Base-by-base conservation (phyloP, 2,888 invertebrate genomes). In the Pristionchus entomophagus region DNA sequence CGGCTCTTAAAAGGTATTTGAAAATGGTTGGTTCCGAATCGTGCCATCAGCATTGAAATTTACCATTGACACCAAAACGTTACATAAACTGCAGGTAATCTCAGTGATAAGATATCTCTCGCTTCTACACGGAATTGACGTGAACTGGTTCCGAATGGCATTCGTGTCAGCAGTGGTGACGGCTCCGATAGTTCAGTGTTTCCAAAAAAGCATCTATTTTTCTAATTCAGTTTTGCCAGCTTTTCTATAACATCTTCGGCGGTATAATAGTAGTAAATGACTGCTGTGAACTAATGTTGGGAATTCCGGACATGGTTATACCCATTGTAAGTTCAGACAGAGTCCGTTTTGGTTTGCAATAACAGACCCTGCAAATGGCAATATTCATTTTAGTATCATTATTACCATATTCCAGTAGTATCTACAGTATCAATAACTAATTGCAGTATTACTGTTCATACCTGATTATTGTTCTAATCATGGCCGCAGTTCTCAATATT, bases 41-140 rank as follows among this genome's bases (percentile, higher is more conserved):
- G n/a, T n/a, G n/a, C n/a, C n/a, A n/a, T n/a, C n/a, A n/a, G n/a
- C n/a, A n/a, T n/a, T n/a, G n/a, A n/a, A n/a, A n/a, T n/a, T n/a
- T n/a, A n/a, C n/a, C n/a, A n/a, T n/a, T n/a, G n/a, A n/a, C n/a
- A n/a, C n/a, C n/a, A n/a, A n/a, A n/a, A n/a, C n/a, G n/a, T n/a
- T n/a, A n/a, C n/a, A n/a, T n/a, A n/a, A n/a, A n/a, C n/a, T 12
- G 10, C 26, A 78, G 78, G 45, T 78, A 26, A 78, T 78, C 19
- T 78, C 78, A 10, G n/a, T 78, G 14, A 78, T 78, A 45, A 12
- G 78, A 10, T 78, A 78, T 78, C 45, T 45, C 10, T 45, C 45
- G 22, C 78, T 78, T 49, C 78, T 78, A 6, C 78, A 78, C 26
- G 78, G 78, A 17, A 49, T 78, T n/a, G 78, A 78, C 38, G 45